These are phyloP conservation scores for Phenacoccus solenopsis DNA, from an alignment of 1,140 invertebrate genomes.

Conservation along the genomic window DNA sequence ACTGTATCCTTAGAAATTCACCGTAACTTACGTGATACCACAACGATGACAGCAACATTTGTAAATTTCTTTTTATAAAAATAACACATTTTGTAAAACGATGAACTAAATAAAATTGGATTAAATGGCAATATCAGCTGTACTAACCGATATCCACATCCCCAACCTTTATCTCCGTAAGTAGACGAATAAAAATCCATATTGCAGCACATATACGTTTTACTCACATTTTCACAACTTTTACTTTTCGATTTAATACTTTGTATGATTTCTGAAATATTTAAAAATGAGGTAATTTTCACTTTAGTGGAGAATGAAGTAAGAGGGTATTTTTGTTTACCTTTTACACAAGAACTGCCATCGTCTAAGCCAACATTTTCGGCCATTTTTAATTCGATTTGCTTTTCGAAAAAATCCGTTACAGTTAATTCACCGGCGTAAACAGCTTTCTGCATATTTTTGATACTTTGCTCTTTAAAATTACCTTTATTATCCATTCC, in stretches of 20 bases:
- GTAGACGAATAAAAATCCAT: slow-evolving; percentile 76
- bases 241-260: slow-evolving; percentile 54
- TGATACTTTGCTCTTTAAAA: slow-evolving; percentile 65
- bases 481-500: slow-evolving; percentile 78
- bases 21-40: slow-evolving; percentile 59
- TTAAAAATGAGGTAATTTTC: background rate
- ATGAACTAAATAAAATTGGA: slow-evolving; percentile 8
- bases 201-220: slow-evolving; percentile 57
- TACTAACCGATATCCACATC: slow-evolving; percentile 57
- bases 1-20: slow-evolving; percentile 38
- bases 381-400: slow-evolving; percentile 56
- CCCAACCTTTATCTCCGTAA: slow-evolving; percentile 80
- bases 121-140: background rate
- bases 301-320: background rate
- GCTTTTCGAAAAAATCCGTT: slow-evolving; percentile 70
- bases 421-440: slow-evolving; percentile 72
- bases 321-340: slow-evolving; percentile 35
- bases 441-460: slow-evolving; percentile 69
- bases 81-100: background rate
- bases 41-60: slow-evolving; percentile 76
- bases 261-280: slow-evolving; percentile 49
- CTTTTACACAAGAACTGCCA: slow-evolving; percentile 60
- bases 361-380: slow-evolving; percentile 69
- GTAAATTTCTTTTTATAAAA: slow-evolving; percentile 62
- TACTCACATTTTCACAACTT: slow-evolving; percentile 50